phyloP scores from a whole-genome alignment of 2,113 vertebrate genomes.

The Bombycilla garrulus region DNA sequence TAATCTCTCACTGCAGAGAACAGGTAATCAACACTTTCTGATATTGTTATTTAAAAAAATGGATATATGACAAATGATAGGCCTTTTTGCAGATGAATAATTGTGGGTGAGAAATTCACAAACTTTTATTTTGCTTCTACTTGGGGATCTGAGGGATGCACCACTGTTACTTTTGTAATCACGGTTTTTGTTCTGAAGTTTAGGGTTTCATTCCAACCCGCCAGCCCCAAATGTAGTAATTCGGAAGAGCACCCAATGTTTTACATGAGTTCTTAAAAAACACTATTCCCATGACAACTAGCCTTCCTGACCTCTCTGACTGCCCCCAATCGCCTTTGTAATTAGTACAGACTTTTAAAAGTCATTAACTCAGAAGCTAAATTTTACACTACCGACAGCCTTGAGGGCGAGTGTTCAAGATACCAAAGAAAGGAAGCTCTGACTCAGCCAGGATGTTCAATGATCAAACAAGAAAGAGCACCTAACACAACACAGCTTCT shows the following conservation, averaged over 20 bases:
- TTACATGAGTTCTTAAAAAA: background rate
- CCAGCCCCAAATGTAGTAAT: background rate
- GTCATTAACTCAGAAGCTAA: background rate
- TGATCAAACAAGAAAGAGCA: background rate
- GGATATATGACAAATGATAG: background rate
- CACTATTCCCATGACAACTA: background rate
- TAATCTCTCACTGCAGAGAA: background rate
- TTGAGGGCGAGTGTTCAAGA: background rate
- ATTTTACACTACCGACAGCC: background rate
- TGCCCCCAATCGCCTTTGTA: background rate
- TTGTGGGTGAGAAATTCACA: background rate
- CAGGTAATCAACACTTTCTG: background rate
- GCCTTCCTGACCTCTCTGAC: background rate
- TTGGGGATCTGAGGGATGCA: background rate
- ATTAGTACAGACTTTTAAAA: background rate
- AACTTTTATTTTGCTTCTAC: background rate
- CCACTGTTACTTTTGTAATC: background rate
- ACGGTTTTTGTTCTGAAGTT: background rate
- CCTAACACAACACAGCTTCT: conserved; percentile 1
- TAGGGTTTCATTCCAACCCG: accelerated
- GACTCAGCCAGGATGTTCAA: background rate
- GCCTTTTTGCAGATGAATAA: background rate
- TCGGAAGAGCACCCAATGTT: background rate
- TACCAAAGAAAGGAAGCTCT: conserved; percentile 4
- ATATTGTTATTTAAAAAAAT: background rate